phyloP scores from a whole-genome alignment of 2,797 vertebrate species.

The Lophotriccus pileatus region DNA sequence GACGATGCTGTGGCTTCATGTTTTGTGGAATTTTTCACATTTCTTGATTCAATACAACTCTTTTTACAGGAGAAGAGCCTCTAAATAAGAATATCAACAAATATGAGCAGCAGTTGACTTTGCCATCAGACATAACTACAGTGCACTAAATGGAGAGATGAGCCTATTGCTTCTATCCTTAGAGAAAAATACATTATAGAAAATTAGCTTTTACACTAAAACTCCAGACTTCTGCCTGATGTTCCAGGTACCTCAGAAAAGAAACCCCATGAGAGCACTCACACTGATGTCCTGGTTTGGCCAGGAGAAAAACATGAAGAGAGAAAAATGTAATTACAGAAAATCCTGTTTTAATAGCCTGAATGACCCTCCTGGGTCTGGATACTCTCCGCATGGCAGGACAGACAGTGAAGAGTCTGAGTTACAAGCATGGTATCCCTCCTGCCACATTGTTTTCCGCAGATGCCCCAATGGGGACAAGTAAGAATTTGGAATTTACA shows the following conservation, averaged over 20 bases:
- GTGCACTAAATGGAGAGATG: not conserved
- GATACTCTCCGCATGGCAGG: not conserved
- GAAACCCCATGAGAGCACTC: not conserved
- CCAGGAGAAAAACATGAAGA: not conserved
- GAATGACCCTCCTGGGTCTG: not conserved
- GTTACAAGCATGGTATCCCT: not conserved
- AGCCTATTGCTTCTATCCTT: not conserved
- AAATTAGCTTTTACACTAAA: not conserved
- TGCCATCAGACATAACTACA: not conserved
- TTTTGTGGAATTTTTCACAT: not conserved
- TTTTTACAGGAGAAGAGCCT: not conserved
- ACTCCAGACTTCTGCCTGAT: not conserved
- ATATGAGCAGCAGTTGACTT: not conserved
- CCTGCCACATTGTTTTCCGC: not conserved
- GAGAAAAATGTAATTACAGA: not conserved
- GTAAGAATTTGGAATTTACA: not conserved
- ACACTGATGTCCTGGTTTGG: not conserved
- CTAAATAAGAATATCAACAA: not conserved
- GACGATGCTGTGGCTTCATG: not conserved
- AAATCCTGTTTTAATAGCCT: not conserved
- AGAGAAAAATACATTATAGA: not conserved
- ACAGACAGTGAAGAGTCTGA: not conserved
- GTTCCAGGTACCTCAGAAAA: not conserved
- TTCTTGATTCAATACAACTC: not conserved
- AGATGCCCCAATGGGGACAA: not conserved